Base-by-base conservation (phyloP, 1,140 invertebrate genomes). In the Plutomurus gul region DNA sequence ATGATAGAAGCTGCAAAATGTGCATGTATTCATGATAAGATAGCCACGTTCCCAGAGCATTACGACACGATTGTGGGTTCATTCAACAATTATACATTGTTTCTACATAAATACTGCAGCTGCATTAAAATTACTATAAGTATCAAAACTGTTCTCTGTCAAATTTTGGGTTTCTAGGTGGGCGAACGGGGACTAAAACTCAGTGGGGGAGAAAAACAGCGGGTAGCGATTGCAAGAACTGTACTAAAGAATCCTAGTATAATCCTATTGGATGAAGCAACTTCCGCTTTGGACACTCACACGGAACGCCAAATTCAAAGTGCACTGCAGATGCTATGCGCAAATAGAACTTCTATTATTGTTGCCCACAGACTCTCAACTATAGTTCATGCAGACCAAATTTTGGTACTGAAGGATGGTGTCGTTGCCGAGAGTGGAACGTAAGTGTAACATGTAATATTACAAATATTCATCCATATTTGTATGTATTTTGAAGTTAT, bases 21-120 rank as follows among this genome's bases (percentile, higher is more conserved):
- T 84, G 97, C 97, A 0, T 95, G 98, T 84, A 98, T 99, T 84
- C 97, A 99, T 85, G 92, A 96, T 36, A 92, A 91, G 85, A 98
- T 99, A 82, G 85, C 95, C 4, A 90, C 91, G 43, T 98, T 99
- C 86, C 96, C 96, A 7, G 93, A 97, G 75, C 89, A 91, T 20
- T 96, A 96, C 85, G 93, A 95, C 36, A 95, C 94, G 3, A 91
- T 92, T 88, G 93, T 93, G 86, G 80, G 60, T 20, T 80, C 6
- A 20, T 39, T 75, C 4, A 46, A 40, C 5, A 30, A 7, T 39
- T 73, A 16, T 40, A 43, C 27, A 1, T 40, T 13, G 8, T 40
- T 73, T 46, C n/a, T 43, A 30, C 22, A 20, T 46, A 74, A 25
- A 25, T 10, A 7, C 20, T 74, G 27, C 20, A 49, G n/a, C n/a